Conservation (phyloP, 2,888 invertebrate genomes). For the Drosophila mettleri region DNA sequence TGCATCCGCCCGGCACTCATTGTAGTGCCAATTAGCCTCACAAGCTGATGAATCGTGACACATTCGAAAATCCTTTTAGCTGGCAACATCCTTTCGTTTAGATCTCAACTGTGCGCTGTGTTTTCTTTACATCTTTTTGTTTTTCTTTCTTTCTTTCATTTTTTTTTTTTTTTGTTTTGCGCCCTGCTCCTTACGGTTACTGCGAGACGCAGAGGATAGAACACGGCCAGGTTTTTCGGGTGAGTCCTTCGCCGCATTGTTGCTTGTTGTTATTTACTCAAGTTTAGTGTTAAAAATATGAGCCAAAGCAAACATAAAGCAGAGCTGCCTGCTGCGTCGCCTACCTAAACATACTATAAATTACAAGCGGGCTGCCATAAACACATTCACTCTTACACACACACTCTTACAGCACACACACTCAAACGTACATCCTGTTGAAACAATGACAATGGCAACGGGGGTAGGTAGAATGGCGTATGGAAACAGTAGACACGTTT, state of each 20-base stretch:
- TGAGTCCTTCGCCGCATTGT: slow-evolving; percentile 31
- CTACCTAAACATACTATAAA: slow-evolving; percentile 58
- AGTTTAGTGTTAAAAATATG: slow-evolving; percentile 68
- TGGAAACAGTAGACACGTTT: slow-evolving; percentile 60
- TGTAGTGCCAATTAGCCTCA: slow-evolving; percentile 59
- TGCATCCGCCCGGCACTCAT: slow-evolving; percentile 5
- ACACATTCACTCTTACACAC: slow-evolving; percentile 35
- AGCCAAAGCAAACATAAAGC: slow-evolving; percentile 61
- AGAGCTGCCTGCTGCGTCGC: slow-evolving; percentile 46
- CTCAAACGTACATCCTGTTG: slow-evolving; percentile 63
- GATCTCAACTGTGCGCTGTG: slow-evolving; percentile 27
- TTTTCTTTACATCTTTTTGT: slow-evolving; percentile 1
- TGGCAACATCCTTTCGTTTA: slow-evolving; percentile 35
- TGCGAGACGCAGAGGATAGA: slow-evolving; percentile 29
- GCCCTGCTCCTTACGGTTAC: slow-evolving; percentile 4
- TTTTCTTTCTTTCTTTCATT: neutral
- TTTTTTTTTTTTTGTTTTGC: neutral
- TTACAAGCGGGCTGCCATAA: slow-evolving; percentile 60
- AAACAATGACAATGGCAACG: slow-evolving; percentile 42
- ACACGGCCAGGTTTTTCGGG: slow-evolving; percentile 15
- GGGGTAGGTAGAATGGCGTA: slow-evolving; percentile 15
- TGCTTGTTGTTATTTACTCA: slow-evolving; percentile 51
- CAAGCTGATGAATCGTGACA: slow-evolving; percentile 52
- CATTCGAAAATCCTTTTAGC: slow-evolving; percentile 50
- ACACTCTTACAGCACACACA: slow-evolving; percentile 23